Evolutionary conservation across 2,888 invertebrate genomes (phyloP), one percentile per base, ranked within the genome.

Genomic region (Odontocolon sp.): DNA sequence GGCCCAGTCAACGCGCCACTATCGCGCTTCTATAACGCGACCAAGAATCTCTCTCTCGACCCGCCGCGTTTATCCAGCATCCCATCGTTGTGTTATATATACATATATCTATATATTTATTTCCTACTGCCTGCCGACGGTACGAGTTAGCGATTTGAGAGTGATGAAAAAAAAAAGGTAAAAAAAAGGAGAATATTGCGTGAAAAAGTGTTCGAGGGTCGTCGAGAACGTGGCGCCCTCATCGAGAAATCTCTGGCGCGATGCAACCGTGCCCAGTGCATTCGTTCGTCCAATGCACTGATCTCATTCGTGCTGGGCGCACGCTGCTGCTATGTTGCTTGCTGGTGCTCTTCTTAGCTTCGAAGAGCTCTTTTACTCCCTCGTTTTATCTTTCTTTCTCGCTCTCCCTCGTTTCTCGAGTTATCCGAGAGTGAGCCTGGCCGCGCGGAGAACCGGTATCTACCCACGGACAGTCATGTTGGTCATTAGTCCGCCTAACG

Each of bases 401-500:
- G 4, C 33, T 28, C n/a, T 42, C 47, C 38, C 38, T 47, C 3
- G 47, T 59, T 23, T 80, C 69, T 79, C 69, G 67, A 26, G n/a
- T 18, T 52, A 47, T 36, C 18, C 14, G 56, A 45, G 68, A 54
- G 59, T 50, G 56, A 56, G 67, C 26, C 67, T 47, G 70, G 14
- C 54, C 26, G 76, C 68, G 73, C 80, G 82, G 80, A 80, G 84
- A 86, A 87, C 86, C 85, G 87, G 87, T 87, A 86, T 87, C 85
- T 84, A 83, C 87, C 85, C 85, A 87, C 85, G 85, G 83, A 85
- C 84, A 84, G 86, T 84, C 86, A 84, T 88, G 88, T 87, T 86
- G 84, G 86, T 87, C 88, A 88, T 88, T 88, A 88, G 88, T 85
- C 81, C 82, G 83, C 83, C 85, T 87, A 88, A 88, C 86, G 86